These are phyloP conservation scores for Rhabdomys dilectus DNA, from an alignment of 2,113 vertebrate genomes.

Conservation along the genomic window DNA sequence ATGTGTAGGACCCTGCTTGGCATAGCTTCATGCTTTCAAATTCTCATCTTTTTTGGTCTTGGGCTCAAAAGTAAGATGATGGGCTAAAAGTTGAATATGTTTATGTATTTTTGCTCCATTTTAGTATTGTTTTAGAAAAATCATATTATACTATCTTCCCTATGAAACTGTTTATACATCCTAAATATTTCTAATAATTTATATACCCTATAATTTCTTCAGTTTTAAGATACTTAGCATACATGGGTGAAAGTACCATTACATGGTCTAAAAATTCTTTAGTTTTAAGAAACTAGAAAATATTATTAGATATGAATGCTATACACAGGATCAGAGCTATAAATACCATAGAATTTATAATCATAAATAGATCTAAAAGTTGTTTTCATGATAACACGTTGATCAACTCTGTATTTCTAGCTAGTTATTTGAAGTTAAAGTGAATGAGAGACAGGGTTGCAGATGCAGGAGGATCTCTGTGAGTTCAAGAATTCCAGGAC, in stretches of 20 bases:
- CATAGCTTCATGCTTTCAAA: background rate
- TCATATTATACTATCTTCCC: background rate
- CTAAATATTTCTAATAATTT: background rate
- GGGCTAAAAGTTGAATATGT: constrained; percentile 13
- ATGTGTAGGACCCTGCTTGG: background rate
- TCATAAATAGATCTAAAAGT: constrained; percentile 1
- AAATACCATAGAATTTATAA: constrained; percentile 20
- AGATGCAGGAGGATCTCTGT: background rate
- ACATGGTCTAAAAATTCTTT: constrained; percentile 28
- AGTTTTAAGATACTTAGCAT: background rate
- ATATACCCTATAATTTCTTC: background rate
- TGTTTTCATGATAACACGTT: background rate
- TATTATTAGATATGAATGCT: background rate
- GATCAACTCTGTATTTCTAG: constrained; percentile 32
- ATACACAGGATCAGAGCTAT: background rate
- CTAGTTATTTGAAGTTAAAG: constrained; percentile 58
- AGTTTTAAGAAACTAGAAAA: constrained; percentile 34
- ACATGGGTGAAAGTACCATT: background rate
- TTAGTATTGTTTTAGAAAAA: constrained; percentile 33
- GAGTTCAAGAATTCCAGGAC: background rate
- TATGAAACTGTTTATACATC: background rate
- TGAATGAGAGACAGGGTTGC: constrained; percentile 9
- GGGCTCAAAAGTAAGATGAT: background rate
- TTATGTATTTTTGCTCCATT: constrained; percentile 50
- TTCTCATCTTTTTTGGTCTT: background rate